A percentile compares a stretch with the other conserved stretches of the same genome.
Conservation (phyloP, 2,888 invertebrate genomes). For the Eueremaeus valkanovi region DNA sequence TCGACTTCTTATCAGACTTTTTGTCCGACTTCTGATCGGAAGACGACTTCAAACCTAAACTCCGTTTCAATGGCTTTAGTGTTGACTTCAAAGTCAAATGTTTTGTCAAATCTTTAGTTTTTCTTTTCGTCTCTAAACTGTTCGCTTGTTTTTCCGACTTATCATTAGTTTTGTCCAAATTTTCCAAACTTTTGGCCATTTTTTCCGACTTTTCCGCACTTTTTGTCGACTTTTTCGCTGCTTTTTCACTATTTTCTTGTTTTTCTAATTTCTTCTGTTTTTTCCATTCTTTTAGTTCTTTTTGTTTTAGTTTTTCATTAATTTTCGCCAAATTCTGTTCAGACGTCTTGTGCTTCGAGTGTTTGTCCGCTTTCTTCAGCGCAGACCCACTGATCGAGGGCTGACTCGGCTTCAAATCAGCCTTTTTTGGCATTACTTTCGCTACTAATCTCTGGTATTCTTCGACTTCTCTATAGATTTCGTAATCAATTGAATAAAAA, state of each 20-base stretch:
- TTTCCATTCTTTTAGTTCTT: slow-evolving; percentile 7
- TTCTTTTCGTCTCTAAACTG: no score
- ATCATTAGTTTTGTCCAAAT: neutral
- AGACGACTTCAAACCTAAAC: slow-evolving; percentile 6
- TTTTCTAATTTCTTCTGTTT: neutral
- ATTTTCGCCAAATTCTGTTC: neutral
- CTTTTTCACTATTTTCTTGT: neutral
- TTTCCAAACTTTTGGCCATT: no score
- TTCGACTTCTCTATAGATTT: slow-evolving; percentile 37
- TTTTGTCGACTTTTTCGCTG: neutral
- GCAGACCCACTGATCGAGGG: neutral
- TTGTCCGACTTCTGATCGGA: neutral
- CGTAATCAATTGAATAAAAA: neutral
- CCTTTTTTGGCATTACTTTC: slow-evolving; percentile 18
- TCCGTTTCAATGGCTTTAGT: neutral
- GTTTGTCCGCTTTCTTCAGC: neutral
- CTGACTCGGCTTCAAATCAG: neutral
- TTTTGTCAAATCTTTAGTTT: neutral
- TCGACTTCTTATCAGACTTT: neutral
- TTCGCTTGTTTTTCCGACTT: neutral
- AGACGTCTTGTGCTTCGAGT: neutral
- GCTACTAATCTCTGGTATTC: slow-evolving; percentile 33
- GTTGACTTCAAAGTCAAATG: slow-evolving; percentile 21
- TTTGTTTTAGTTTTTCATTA: neutral
- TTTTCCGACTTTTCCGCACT: neutral